These are phyloP conservation scores for Periparus ater DNA, from an alignment of 2,797 vertebrate genomes.

Conservation along the genomic window DNA sequence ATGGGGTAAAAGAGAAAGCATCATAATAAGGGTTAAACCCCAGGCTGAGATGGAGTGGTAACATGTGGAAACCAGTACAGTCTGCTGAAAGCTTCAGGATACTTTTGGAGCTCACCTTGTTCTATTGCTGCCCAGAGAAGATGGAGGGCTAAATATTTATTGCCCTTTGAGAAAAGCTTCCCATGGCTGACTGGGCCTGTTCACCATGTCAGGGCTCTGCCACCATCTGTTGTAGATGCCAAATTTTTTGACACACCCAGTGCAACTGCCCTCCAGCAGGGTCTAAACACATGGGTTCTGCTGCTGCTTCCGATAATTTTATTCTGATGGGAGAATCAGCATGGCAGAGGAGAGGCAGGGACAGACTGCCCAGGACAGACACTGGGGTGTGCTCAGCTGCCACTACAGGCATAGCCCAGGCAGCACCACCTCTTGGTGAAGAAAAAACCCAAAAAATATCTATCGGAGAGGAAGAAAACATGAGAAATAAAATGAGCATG, in stretches of 20 bases:
- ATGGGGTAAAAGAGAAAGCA: background rate
- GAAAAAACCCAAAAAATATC: background rate
- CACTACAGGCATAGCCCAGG: background rate
- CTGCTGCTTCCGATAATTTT: background rate
- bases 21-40: background rate
- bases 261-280: background rate
- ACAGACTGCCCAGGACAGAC: background rate
- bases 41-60: background rate
- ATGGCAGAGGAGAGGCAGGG: background rate
- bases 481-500: background rate
- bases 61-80: background rate
- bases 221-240: fast-evolving
- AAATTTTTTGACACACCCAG: background rate
- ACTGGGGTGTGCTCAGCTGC: background rate
- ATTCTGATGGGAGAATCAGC: background rate
- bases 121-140: background rate
- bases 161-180: background rate
- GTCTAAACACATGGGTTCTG: background rate
- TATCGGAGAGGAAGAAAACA: background rate
- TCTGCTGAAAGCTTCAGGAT: background rate
- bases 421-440: background rate
- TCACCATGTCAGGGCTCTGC: background rate
- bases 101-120: background rate
- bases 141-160: background rate
- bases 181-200: background rate